A percentile compares a stretch with the other conserved stretches of the same genome.
These are phyloP conservation scores for Fundulus diaphanus DNA, from an alignment of 2,797 vertebrate species.

Conservation along the genomic window DNA sequence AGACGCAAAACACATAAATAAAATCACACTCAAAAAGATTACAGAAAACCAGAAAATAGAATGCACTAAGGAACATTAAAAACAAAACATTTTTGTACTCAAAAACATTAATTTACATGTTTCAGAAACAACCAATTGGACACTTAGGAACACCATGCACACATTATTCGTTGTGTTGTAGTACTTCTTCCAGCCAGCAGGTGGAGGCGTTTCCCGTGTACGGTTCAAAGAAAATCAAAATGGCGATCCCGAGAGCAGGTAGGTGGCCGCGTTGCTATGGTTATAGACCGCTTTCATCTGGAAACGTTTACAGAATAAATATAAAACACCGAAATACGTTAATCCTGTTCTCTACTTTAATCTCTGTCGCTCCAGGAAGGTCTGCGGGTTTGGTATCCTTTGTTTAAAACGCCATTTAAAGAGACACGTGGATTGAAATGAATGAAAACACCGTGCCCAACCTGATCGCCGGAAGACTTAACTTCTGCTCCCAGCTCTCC, in stretches of 20 bases:
- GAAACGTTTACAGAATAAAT: not conserved
- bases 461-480: conserved; percentile 17
- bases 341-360: not conserved
- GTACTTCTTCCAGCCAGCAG: conserved; percentile 50
- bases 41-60: too few relatives aligned
- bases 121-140: too few relatives aligned
- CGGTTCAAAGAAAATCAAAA: conserved; percentile 46
- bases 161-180: not conserved
- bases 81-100: too few relatives aligned
- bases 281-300: conserved; percentile 18
- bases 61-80: too few relatives aligned
- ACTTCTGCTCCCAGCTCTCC: conserved; percentile 77
- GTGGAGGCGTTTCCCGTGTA: conserved; percentile 17
- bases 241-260: conserved; percentile 67
- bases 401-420: not conserved
- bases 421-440: not conserved
- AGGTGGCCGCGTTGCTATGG: conserved; percentile 72
- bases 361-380: conserved; percentile 39
- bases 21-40: too few relatives aligned
- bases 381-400: conserved; percentile 66
- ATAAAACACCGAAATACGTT: not conserved
- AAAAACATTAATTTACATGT: too few relatives aligned
- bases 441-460: not conserved
- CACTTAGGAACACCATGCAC: too few relatives aligned
- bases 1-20: too few relatives aligned